Evolutionary conservation across 2,888 invertebrate genomes (phyloP), one percentile per base, ranked within the genome.

Genomic region (Lithophane semibrunnea): DNA sequence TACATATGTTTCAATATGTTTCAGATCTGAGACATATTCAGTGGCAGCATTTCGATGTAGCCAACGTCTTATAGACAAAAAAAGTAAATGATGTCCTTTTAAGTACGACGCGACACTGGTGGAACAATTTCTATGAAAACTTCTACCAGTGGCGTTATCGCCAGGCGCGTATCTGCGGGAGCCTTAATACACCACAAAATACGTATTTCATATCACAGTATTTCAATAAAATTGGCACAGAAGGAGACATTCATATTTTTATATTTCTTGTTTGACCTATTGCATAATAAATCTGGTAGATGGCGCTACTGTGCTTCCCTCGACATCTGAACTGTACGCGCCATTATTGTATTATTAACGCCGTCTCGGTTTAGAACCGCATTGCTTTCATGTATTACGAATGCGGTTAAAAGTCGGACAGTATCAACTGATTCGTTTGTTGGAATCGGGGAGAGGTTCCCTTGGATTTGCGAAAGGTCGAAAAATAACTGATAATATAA

Each of bases 291-390:
- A 89, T 89, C 79, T 74, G 71, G 70, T 70, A 84, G 87, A 82
- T 84, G 88, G 85, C 82, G 80, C 85, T 89, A 87, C 87, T 88
- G 83, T 76, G 77, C 81, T 73, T 77, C 78, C 74, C 65, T 79
- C 73, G 54, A 75, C 67, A 68, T 73, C 69, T 82, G 81, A 74
- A 77, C 83, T 81, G 83, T 85, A 79, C 74, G 69, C 78, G 60
- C 75, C 77, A 75, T 87, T 86, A 88, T 88, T 90, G 87, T 89
- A 86, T 89, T 90, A 90, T 87, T 90, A 90, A 90, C 49, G 58
- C 29, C 56, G 18, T 56, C 58, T 76, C 56, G 60, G 72, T 65
- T 80, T 78, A 56, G 70, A 72, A 47, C 63, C 44, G 60, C 75
- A 77, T 75, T 69, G 72, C 54, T 65, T 54, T 49, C 47, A 56